These are phyloP conservation scores for Actias luna DNA, from an alignment of 2,888 invertebrate genomes.

Conservation along the genomic window DNA sequence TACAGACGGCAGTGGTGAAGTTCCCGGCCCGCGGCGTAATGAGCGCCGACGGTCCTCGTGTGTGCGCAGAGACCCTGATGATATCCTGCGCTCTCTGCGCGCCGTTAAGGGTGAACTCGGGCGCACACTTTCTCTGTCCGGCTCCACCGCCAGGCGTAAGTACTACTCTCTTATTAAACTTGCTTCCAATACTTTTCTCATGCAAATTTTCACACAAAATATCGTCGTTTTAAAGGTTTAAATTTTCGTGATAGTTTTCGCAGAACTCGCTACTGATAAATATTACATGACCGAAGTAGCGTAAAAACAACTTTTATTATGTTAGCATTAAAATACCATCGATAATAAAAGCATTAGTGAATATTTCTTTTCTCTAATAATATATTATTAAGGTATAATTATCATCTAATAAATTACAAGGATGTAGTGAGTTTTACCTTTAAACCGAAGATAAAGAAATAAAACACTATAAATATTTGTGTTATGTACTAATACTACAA, in stretches of 20 bases:
- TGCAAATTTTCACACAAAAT: background rate
- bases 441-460: background rate
- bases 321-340: background rate
- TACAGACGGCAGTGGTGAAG: slow-evolving; percentile 43
- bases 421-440: background rate
- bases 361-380: background rate
- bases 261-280: background rate
- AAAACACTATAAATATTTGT: background rate
- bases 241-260: background rate
- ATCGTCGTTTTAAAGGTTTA: background rate
- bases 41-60: slow-evolving; percentile 91
- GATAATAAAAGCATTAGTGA: background rate
- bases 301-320: background rate
- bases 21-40: slow-evolving; percentile 61
- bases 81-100: slow-evolving; percentile 90
- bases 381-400: background rate
- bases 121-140: slow-evolving; percentile 90
- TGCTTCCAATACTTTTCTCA: background rate
- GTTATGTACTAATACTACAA: background rate
- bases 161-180: slow-evolving; percentile 40
- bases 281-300: background rate
- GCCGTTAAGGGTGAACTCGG: slow-evolving; percentile 92
- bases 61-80: slow-evolving; percentile 91
- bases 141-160: slow-evolving; percentile 88
- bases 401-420: background rate